phyloP scores from a whole-genome alignment of 2,888 invertebrate species.

The Temnothorax ravouxi region DNA sequence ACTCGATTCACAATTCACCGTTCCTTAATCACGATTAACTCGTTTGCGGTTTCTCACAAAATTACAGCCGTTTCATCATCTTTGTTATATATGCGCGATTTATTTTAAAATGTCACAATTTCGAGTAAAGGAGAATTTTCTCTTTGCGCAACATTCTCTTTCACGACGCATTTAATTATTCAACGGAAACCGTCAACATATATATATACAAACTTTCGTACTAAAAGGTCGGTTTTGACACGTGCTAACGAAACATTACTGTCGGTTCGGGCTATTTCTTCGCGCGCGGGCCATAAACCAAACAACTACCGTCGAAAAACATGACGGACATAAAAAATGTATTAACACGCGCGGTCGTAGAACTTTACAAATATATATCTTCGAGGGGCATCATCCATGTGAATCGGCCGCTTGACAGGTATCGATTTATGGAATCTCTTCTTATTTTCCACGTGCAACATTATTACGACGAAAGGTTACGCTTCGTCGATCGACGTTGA shows the following conservation, averaged over 20 bases:
- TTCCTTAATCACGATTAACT: neutral
- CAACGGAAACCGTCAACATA: conserved; percentile 14
- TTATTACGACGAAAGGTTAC: conserved; percentile 36
- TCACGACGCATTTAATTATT: conserved; percentile 20
- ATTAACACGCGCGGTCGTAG: conserved; percentile 64
- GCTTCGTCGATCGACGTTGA: conserved; percentile 51
- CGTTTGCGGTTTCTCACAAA: neutral
- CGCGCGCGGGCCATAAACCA: conserved; percentile 38
- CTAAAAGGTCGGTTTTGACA: conserved; percentile 23
- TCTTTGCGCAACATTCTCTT: neutral
- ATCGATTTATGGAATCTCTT: conserved; percentile 63
- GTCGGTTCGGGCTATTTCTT: conserved; percentile 7
- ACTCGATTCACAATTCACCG: conserved; percentile 7
- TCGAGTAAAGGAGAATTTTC: neutral
- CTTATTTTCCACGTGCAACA: conserved; percentile 51
- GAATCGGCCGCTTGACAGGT: conserved; percentile 39
- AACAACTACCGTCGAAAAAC: conserved; percentile 20
- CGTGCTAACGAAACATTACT: conserved; percentile 39
- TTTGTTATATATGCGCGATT: neutral
- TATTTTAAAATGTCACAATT: neutral
- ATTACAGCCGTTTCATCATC: neutral
- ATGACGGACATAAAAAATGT: conserved; percentile 59
- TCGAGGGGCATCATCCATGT: conserved; percentile 6
- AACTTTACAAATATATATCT: conserved; percentile 70
- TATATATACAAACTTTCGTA: conserved; percentile 10